Base-by-base conservation (phyloP, 2,888 invertebrate species). In the Archaeoteleia sp. region DNA sequence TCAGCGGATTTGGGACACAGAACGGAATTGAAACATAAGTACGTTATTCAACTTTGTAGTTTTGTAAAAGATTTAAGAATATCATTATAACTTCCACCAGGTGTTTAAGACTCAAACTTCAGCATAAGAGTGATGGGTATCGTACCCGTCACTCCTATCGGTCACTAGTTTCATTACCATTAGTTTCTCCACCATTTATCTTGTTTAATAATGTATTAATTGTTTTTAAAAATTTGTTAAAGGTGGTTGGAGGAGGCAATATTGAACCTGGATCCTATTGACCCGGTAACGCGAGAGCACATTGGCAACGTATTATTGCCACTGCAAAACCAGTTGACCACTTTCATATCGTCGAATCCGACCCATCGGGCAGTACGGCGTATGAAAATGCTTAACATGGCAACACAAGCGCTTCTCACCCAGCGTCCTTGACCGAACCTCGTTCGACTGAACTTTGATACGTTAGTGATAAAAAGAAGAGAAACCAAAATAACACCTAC, bases 211-310 rank as follows among this genome's bases (percentile, higher is more conserved):
- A 46, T 9, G 9, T 17, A 2, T 14, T 13, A 27, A 37, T 8
- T 14, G 8, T n/a, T 13, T 30, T 46, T 15, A 20, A 17, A 53
- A 54, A 43, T 51, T 69, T 70, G 27, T 84, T 86, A 5, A 86
- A 96, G 96, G 79, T 96, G 94, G 87, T 87, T 97, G 57, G 92
- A 94, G 78, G 95, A 95, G 82, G 95, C 96, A 0, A 89, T 97
- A 58, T 89, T 95, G 86, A 93, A 92, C 81, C 87, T 97, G 60
- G 94, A 95, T 85, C 88, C 90, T 1, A 87, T 87, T 7, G 92
- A 94, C 86, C 90, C 92, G 0, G 90, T 94, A 40, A 95, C 94
- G 0, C 89, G 91, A 68, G 95, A 95, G 79, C 95, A 96, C 86
- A 90, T 95, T 78, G 93, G 93, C 0, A 89, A 88, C 17, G 93